phyloP scores from a whole-genome alignment of 1,140 invertebrate genomes.

The Pararge aegeria region DNA sequence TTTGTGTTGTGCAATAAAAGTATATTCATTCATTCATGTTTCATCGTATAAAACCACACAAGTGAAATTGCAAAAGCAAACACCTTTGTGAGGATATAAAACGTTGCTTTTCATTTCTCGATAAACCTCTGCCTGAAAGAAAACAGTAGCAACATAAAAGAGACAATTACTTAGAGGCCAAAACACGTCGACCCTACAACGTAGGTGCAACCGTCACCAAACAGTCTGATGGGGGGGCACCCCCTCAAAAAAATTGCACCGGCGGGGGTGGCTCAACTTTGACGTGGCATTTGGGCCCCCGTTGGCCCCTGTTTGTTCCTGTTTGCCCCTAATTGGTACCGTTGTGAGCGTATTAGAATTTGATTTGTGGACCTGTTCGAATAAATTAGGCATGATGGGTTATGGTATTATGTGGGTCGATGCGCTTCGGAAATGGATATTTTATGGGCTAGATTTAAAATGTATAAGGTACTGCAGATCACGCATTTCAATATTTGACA shows the following conservation, averaged over 20 bases:
- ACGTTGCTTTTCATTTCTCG: no score
- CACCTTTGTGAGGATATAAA: no score
- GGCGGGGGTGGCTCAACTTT: slow-evolving; percentile 54
- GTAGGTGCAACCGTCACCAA: slow-evolving; percentile 70
- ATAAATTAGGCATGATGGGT: slow-evolving; percentile 27
- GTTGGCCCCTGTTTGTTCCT: slow-evolving; percentile 46
- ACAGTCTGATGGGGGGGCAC: slow-evolving; percentile 53
- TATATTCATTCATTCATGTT: no score
- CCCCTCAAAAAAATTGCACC: slow-evolving; percentile 65
- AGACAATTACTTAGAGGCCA: slow-evolving; percentile 29
- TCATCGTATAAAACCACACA: no score
- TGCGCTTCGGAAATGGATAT: neutral
- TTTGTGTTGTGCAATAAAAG: no score
- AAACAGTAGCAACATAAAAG: neutral
- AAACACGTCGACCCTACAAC: slow-evolving; percentile 20
- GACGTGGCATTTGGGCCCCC: slow-evolving; percentile 55
- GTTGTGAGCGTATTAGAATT: slow-evolving; percentile 48
- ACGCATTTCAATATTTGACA: no score
- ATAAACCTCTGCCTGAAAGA: no score
- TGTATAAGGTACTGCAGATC: no score
- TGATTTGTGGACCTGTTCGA: slow-evolving; percentile 42
- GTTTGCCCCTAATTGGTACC: slow-evolving; percentile 64
- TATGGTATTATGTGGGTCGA: slow-evolving; percentile 4
- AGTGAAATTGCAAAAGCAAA: no score
- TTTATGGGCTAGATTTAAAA: no score